Evolutionary conservation across 2,888 invertebrate genomes (phyloP), one percentile per base, ranked within the genome.

Genomic region (Mylabris sibirica): DNA sequence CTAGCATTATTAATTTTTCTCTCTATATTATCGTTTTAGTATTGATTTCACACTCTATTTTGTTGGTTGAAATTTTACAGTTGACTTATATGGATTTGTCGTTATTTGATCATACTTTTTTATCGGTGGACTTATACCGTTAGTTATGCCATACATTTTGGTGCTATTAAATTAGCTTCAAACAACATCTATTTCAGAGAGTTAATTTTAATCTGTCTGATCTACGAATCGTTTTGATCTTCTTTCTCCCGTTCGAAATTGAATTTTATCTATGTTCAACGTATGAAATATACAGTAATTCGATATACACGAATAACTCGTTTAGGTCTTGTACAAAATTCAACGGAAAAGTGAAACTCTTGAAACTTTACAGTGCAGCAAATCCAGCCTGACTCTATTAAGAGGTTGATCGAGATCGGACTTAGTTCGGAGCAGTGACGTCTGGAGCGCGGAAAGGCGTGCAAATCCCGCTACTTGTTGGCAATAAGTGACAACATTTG

Each of bases 271-370:
- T 59, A 44, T 2, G n/a, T 44, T 44, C 26, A n/a, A 6, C 35
- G 14, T 11, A 59, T 14, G 2, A 3, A 12, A 44, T 14, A 35
- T 30, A 60, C 14, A 26, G 60, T 60, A 35, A 34, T 60, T 17
- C 20, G 44, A 35, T 60, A 35, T 9, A 60, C 9, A 0, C 22
- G 71, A 67, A 44, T 17, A 17, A 44, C 17, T 17, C n/a, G 44
- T 44, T 44, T 44, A 6, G 6, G 12, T 8, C 12, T 1, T 3
- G 41, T 44, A 44, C n/a, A 44, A 6, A 6, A 8, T 30, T 30
- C 30, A 8, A 30, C 30, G 30, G 30, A 30, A 30, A 30, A 30
- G 0, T 30, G 5, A 30, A 30, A 30, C 30, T 1, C 5, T 1
- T 30, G 30, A 8, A 30, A 6, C 30, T 30, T 26, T 30, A 30